A percentile compares a stretch with the other conserved stretches of the same genome.
These are phyloP conservation scores for Mylabris sibirica DNA, from an alignment of 2,888 invertebrate genomes.

Conservation along the genomic window DNA sequence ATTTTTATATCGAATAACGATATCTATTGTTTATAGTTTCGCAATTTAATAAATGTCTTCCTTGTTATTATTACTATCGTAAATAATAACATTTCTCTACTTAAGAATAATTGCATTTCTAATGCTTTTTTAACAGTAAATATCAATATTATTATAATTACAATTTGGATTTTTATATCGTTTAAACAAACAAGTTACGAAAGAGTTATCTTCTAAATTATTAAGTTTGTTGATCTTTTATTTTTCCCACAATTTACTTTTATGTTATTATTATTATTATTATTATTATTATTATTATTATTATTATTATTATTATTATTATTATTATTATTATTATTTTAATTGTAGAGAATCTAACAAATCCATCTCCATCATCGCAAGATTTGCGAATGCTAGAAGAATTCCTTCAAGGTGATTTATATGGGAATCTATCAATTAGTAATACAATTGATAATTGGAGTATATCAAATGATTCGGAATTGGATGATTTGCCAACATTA, in stretches of 20 bases:
- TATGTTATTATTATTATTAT: not conserved
- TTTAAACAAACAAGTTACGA: not conserved
- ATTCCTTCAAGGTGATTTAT: constrained; percentile 73
- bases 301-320: too few relatives aligned
- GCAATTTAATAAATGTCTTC: not conserved
- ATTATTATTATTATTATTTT: not conserved
- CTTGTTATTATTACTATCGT: not conserved
- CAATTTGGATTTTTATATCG: not conserved
- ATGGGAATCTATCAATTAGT: constrained; percentile 65
- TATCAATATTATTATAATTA: not conserved
- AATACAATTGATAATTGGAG: constrained; percentile 62
- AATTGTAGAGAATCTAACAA: not conserved
- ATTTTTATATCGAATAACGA: not conserved
- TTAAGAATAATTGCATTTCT: not conserved
- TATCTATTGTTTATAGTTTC: not conserved
- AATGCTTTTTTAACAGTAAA: not conserved
- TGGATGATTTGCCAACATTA: constrained; percentile 54
- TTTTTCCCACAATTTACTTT: not conserved
- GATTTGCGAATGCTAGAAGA: constrained; percentile 67
- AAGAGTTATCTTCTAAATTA: not conserved
- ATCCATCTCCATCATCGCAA: constrained; percentile 7
- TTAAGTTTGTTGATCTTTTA: not conserved
- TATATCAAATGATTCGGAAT: constrained; percentile 62
- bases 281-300: not conserved
- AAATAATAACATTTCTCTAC: too few relatives aligned